Percentiles rank a stretch among this genome's conserved stretches.
Conservation (phyloP, 2,888 invertebrate species). For the Exephanes ischioxanthus region DNA sequence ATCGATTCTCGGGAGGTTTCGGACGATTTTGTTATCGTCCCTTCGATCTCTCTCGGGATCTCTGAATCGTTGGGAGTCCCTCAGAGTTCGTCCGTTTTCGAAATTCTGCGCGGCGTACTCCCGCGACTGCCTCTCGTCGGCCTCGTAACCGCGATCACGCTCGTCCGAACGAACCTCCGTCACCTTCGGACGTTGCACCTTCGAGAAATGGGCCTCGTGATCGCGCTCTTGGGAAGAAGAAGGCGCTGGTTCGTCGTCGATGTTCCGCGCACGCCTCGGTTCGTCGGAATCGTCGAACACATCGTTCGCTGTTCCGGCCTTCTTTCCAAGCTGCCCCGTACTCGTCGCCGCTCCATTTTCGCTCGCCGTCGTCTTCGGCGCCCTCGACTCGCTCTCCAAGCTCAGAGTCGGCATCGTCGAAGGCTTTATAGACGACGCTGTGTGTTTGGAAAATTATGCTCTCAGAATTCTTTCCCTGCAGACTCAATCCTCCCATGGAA, state of each 20-base stretch:
- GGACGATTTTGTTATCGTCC: constrained; percentile 52
- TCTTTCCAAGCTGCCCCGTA: constrained; percentile 46
- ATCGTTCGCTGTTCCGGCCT: constrained; percentile 68
- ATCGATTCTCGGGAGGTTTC: constrained; percentile 57
- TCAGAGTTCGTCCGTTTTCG: constrained; percentile 75
- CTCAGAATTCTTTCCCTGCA: constrained; percentile 4
- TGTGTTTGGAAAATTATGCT: constrained; percentile 20
- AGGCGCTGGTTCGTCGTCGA: constrained; percentile 54
- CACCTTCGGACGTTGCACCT: constrained; percentile 52
- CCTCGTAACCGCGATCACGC: constrained; percentile 66
- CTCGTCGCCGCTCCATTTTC: constrained; percentile 73
- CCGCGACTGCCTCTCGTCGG: constrained; percentile 76
- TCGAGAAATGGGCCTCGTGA: constrained; percentile 57
- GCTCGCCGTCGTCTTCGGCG: constrained; percentile 63
- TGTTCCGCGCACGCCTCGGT: constrained; percentile 14
- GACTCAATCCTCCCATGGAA: background rate
- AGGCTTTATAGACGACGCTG: constrained; percentile 58
- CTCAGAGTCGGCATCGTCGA: constrained; percentile 46
- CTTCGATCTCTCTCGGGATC: constrained; percentile 68
- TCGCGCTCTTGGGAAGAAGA: constrained; percentile 38
- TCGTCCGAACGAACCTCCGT: constrained; percentile 63
- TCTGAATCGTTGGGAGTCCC: constrained; percentile 73
- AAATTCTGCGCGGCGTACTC: constrained; percentile 78
- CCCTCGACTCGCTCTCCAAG: constrained; percentile 61
- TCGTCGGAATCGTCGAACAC: constrained; percentile 74